Conservation (phyloP, 2,888 invertebrate genomes). For the Cylindroiulus punctatus region DNA sequence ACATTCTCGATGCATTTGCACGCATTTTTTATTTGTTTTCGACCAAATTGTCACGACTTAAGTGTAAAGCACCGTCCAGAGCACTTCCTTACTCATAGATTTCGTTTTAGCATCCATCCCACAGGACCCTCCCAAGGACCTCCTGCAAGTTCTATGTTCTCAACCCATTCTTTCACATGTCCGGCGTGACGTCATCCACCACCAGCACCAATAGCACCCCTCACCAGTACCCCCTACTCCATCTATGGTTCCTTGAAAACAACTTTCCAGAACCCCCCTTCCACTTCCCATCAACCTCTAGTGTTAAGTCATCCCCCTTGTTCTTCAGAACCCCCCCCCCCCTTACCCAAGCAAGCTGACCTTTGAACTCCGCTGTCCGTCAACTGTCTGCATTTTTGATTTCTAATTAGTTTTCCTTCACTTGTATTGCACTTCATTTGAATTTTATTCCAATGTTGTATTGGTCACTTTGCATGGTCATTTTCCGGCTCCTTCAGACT, state of each 20-base stretch:
- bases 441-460: not conserved
- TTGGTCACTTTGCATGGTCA: too few species aligned
- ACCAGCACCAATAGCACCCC: not conserved
- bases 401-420: slow-evolving; percentile 11
- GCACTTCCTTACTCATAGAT: not conserved
- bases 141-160: not conserved
- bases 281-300: not conserved
- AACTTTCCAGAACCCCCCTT: not conserved
- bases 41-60: not conserved
- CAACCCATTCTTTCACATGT: not conserved
- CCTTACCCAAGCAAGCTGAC: not conserved
- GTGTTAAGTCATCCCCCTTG: not conserved
- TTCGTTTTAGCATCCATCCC: not conserved
- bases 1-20: too few species aligned
- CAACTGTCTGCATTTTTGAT: slow-evolving; percentile 6
- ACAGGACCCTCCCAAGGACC: not conserved
- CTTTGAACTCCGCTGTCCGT: slow-evolving; percentile 31
- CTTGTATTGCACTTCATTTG: not conserved
- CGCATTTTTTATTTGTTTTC: too few species aligned
- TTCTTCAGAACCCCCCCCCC: not conserved
- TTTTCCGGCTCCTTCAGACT: too few species aligned
- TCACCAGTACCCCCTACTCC: not conserved
- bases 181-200: slow-evolving; percentile 6
- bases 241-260: not conserved
- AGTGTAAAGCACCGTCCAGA: not conserved